These are phyloP conservation scores for Eristalis arbustorum DNA, from an alignment of 2,888 invertebrate genomes.

Conservation along the genomic window DNA sequence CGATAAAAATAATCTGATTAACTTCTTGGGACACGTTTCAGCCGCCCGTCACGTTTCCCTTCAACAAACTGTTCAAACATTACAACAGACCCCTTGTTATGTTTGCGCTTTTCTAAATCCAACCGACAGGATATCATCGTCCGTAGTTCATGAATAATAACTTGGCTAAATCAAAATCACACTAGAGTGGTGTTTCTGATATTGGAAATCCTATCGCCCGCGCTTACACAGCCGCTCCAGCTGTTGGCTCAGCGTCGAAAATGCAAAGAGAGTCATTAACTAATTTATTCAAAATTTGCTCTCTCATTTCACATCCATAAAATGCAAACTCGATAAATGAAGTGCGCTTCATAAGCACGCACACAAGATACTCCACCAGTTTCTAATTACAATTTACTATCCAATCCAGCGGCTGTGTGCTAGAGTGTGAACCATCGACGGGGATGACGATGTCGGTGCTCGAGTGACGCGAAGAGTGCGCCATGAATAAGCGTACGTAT, in stretches of 20 bases:
- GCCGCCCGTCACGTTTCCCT: background rate
- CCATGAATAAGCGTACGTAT: conserved; percentile 46
- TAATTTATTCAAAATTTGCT: conserved; percentile 45
- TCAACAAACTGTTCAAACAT: too few relatives aligned
- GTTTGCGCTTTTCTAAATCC: background rate
- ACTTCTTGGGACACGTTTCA: background rate
- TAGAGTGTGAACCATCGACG: conserved; percentile 39
- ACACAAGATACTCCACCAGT: conserved; percentile 15
- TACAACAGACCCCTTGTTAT: background rate
- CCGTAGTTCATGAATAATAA: background rate
- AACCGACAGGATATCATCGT: background rate
- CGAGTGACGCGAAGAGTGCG: conserved; percentile 14
- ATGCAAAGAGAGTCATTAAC: conserved; percentile 25
- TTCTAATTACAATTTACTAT: conserved; percentile 58
- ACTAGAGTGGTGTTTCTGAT: background rate
- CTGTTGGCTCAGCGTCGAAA: background rate
- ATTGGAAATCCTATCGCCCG: background rate
- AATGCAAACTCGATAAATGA: conserved; percentile 45
- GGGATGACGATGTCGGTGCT: background rate
- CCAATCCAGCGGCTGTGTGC: conserved; percentile 26
- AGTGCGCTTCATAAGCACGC: conserved; percentile 22
- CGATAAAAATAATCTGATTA: background rate
- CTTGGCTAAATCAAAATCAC: background rate
- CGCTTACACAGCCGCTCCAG: background rate
- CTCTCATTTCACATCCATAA: conserved; percentile 31